phyloP scores from a whole-genome alignment of 2,113 vertebrate genomes.

The Caranx ignobilis region DNA sequence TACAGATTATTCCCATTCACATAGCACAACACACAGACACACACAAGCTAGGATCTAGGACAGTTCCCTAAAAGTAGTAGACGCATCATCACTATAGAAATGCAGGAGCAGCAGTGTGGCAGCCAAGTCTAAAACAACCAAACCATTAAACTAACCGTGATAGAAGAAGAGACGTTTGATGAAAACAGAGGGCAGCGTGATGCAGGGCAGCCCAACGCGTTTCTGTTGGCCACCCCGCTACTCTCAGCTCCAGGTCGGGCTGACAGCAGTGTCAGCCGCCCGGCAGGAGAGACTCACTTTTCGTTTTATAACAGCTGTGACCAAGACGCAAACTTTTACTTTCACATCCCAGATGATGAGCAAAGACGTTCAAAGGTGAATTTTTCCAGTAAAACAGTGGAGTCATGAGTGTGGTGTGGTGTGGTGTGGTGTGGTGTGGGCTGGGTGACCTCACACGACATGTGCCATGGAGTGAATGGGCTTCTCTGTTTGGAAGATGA shows the following conservation, averaged over 20 bases:
- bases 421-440: too few species aligned
- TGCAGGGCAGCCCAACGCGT: too few species aligned
- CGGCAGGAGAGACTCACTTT: too few species aligned
- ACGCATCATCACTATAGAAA: neutral
- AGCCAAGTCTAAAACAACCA: neutral
- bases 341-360: neutral
- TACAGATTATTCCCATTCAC: slow-evolving; percentile 64
- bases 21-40: slow-evolving; percentile 50
- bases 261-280: too few species aligned
- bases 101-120: neutral
- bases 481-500: neutral
- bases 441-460: neutral
- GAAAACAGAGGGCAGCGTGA: neutral
- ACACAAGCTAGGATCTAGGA: slow-evolving; percentile 26
- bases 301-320: too few species aligned
- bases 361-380: neutral
- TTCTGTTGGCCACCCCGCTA: too few species aligned
- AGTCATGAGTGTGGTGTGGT: neutral
- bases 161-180: neutral
- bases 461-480: neutral
- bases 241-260: too few species aligned
- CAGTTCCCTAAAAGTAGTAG: slow-evolving; percentile 3
- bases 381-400: too few species aligned
- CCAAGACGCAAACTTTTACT: too few species aligned
- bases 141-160: neutral